Percentiles rank a stretch among this genome's conserved stretches.
These are phyloP conservation scores for Rallus limicola DNA, from an alignment of 2,113 vertebrate genomes.

Conservation along the genomic window DNA sequence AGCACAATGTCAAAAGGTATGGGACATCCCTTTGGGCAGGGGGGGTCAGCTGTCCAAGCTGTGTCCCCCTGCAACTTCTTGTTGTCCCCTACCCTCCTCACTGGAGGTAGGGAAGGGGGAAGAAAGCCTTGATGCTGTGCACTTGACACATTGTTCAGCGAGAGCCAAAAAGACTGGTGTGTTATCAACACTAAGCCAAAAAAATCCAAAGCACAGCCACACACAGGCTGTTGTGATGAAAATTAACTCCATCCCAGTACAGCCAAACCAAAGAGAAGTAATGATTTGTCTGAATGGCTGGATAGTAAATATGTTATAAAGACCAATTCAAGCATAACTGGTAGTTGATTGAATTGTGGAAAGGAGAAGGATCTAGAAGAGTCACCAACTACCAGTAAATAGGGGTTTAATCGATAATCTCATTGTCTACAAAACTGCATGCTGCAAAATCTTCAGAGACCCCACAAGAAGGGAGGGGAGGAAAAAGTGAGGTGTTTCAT, in stretches of 20 bases:
- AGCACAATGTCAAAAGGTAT: rapidly evolving
- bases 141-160: not conserved
- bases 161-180: not conserved
- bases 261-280: not conserved
- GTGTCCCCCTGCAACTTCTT: not conserved
- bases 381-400: not conserved
- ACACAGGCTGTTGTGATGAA: not conserved
- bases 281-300: not conserved
- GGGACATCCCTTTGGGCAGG: not conserved
- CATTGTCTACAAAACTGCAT: not conserved
- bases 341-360: not conserved
- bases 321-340: not conserved
- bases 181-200: not conserved
- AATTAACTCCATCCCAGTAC: not conserved
- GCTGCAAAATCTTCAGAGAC: not conserved
- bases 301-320: not conserved
- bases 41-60: not conserved
- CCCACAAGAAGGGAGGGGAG: not conserved
- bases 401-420: not conserved
- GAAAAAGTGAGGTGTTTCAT: not conserved
- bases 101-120: rapidly evolving
- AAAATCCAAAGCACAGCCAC: not conserved
- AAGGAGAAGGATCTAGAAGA: not conserved
- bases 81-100: not conserved
- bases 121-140: not conserved